phyloP scores from a whole-genome alignment of 1,140 invertebrate species.

The Ceratosolen fusciceps region DNA sequence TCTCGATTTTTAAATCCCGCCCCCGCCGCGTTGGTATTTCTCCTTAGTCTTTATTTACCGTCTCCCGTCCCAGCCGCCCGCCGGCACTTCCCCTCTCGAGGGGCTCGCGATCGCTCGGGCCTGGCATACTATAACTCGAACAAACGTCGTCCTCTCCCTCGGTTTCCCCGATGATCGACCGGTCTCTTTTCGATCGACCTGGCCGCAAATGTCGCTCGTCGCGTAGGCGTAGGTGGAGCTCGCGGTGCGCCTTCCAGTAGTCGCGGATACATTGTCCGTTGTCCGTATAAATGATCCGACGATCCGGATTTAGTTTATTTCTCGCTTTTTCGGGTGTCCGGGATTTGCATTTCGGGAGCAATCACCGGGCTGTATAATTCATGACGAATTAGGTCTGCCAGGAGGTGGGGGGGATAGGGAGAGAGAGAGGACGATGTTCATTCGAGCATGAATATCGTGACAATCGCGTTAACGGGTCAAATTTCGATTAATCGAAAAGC shows the following conservation, averaged over 20 bases:
- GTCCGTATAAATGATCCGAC: not conserved
- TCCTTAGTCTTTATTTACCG: conserved; percentile 11
- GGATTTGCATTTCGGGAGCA: too few species aligned
- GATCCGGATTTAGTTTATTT: too few species aligned
- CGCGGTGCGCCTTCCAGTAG: too few species aligned
- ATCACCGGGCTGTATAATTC: too few species aligned
- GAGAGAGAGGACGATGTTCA: not conserved
- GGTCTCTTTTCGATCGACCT: conserved; percentile 16
- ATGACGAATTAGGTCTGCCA: not conserved
- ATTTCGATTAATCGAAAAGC: too few species aligned
- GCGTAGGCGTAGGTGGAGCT: too few species aligned
- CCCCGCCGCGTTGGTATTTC: conserved; percentile 21
- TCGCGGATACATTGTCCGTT: too few species aligned
- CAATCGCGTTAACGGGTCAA: too few species aligned
- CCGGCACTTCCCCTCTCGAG: not conserved
- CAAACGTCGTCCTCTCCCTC: not conserved
- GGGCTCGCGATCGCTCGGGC: conserved; percentile 69
- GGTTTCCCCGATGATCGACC: not conserved
- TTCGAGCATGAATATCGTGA: not conserved
- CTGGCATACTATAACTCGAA: conserved; percentile 55
- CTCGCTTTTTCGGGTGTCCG: too few species aligned
- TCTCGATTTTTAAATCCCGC: conserved; percentile 70
- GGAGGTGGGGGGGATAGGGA: not conserved
- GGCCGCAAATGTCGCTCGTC: conserved; percentile 15
- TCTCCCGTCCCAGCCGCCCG: not conserved